Conservation (phyloP, 2,113 vertebrate genomes). For the Marcusenius ussheri region DNA sequence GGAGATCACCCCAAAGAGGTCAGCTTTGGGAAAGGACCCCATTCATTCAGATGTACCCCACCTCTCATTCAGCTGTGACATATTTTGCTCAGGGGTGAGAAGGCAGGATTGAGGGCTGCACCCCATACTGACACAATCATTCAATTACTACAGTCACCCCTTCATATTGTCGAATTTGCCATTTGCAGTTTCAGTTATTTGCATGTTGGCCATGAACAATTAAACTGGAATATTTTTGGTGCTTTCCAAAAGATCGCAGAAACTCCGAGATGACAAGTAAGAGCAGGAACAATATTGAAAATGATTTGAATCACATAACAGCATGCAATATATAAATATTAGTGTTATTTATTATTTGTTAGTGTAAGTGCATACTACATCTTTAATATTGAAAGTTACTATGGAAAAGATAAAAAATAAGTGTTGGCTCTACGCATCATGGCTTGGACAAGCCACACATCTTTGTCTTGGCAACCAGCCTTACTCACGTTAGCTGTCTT, state of each 20-base stretch:
- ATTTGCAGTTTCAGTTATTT: not conserved
- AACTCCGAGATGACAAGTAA: not conserved
- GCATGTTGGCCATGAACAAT: not conserved
- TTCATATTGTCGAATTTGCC: not conserved
- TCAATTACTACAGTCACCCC: not conserved
- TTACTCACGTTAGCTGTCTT: not conserved
- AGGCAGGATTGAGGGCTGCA: not conserved
- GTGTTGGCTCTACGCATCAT: not conserved
- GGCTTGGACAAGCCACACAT: not conserved
- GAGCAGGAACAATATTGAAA: not conserved
- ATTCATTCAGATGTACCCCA: not conserved
- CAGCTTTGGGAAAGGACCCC: not conserved
- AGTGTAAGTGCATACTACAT: not conserved
- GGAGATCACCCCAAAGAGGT: conserved; percentile 94
- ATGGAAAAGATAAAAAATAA: not conserved
- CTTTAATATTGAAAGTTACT: not conserved
- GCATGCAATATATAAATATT: not conserved
- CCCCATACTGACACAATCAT: not conserved
- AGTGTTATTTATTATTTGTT: not conserved
- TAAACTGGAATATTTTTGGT: not conserved
- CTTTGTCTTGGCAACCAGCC: not conserved
- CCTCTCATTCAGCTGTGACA: not conserved
- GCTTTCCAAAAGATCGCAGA: not conserved
- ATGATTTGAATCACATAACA: not conserved
- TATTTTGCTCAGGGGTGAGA: not conserved